These are phyloP conservation scores for Lycocerus yunnanus DNA, from an alignment of 2,888 invertebrate species.

Conservation along the genomic window DNA sequence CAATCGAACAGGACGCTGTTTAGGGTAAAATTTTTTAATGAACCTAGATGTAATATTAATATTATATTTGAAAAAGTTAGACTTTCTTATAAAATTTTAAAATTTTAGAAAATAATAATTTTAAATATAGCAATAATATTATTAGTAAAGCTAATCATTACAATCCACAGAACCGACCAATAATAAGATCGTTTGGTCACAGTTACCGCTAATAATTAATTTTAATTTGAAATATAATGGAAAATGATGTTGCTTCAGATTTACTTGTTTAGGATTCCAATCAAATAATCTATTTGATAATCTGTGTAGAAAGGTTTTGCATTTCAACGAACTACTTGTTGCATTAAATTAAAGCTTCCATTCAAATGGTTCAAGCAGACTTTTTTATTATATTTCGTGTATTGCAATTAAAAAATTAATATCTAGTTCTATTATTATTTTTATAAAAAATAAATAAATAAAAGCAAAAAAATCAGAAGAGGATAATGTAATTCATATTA, in stretches of 20 bases:
- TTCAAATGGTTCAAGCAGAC: neutral
- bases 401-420: neutral
- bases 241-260: neutral
- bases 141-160: no score
- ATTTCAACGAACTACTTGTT: neutral
- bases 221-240: neutral
- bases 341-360: neutral
- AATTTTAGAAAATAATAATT: neutral
- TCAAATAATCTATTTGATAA: neutral
- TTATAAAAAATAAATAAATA: no score
- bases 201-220: neutral
- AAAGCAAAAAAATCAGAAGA: no score
- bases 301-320: neutral
- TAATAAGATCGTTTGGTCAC: neutral
- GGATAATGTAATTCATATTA: no score
- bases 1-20: slow-evolving; percentile 7
- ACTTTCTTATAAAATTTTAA: neutral
- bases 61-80: neutral
- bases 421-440: neutral
- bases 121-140: neutral
- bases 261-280: neutral
- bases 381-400: neutral
- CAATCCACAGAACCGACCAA: neutral
- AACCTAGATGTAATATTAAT: neutral
- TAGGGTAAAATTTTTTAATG: slow-evolving; percentile 10